Evolutionary conservation across 2,888 invertebrate species (phyloP), one percentile per base, ranked within the genome.

Genomic region (Ptychoptera albimana): DNA sequence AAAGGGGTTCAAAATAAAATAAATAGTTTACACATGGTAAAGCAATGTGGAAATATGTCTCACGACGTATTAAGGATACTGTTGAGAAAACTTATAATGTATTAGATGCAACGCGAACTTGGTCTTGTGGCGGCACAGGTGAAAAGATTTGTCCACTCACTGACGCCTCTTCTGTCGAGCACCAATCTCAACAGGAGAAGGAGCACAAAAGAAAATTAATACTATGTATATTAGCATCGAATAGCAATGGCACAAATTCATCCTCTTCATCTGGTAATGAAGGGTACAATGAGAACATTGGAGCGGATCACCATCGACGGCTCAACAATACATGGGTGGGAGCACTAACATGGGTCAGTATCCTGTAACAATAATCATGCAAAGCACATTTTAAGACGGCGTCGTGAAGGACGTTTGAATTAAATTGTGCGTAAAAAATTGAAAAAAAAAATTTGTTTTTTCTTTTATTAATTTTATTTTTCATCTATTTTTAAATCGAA

Each of bases 31-130:
- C 14, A 30, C 30, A 12, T 14, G 12, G 14, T 30, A 39, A 42
- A 51, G 63, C 49, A 50, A 73, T 73, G 72, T 73, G 71, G 71
- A 71, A 71, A 60, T 71, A 68, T 68, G 66, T 71, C 43, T 61
- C 70, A 29, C 65, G 71, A 32, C 67, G 71, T 42, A 57, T 71
- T 43, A 62, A 66, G 53, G 72, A 72, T 51, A 66, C 68, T 30
- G 60, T 70, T 51, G 71, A 72, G 51, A 62, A 67, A 53, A 63
- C 68, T 54, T 67, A 61, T 45, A 68, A 67, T 53, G 66, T 67
- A 55, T 67, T 71, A 51, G 70, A 71, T 52, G 66, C 65, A 57
- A 61, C 68, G 36, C 64, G 67, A 51, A 61, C 66, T 41, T 61
- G 67, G 48, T 63, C 41, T 15, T 51, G 47, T 46, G 49, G 46